Conservation (phyloP, 2,888 invertebrate genomes). For the Thereva unica region DNA sequence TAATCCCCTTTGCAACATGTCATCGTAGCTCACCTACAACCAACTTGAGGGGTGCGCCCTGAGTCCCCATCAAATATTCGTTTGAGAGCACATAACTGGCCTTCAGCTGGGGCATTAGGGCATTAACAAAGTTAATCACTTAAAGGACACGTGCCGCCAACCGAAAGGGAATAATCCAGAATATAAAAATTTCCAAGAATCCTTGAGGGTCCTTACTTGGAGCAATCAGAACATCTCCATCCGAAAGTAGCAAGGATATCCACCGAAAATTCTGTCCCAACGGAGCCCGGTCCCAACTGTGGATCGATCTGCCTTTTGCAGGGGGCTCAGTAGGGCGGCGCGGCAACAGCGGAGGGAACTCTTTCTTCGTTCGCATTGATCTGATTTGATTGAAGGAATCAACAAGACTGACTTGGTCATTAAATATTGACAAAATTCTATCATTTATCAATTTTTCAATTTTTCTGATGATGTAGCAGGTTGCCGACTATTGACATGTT, state of each 20-base stretch:
- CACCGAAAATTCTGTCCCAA: too few species aligned
- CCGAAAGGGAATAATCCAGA: constrained; percentile 9
- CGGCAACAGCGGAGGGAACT: background rate
- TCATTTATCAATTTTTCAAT: constrained; percentile 36
- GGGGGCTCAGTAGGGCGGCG: background rate
- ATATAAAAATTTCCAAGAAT: background rate
- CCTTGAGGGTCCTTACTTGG: too few species aligned
- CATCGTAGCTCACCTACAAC: constrained; percentile 18
- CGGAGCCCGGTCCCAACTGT: too few species aligned
- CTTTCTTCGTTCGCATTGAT: background rate
- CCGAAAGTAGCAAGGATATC: too few species aligned
- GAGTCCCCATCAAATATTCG: constrained; percentile 2
- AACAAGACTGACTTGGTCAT: background rate
- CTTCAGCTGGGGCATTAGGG: constrained; percentile 20
- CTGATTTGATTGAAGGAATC: background rate
- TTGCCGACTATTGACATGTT: constrained; percentile 7
- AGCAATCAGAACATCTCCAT: too few species aligned
- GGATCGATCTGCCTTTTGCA: background rate
- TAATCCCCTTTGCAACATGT: constrained; percentile 31
- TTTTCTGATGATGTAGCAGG: constrained; percentile 11
- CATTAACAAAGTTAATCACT: constrained; percentile 39
- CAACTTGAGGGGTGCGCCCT: background rate
- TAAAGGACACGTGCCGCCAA: constrained; percentile 37
- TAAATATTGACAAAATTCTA: constrained; percentile 35
- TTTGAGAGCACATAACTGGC: constrained; percentile 3